phyloP scores from a whole-genome alignment of 2,113 vertebrate genomes.

The Gadus macrocephalus region DNA sequence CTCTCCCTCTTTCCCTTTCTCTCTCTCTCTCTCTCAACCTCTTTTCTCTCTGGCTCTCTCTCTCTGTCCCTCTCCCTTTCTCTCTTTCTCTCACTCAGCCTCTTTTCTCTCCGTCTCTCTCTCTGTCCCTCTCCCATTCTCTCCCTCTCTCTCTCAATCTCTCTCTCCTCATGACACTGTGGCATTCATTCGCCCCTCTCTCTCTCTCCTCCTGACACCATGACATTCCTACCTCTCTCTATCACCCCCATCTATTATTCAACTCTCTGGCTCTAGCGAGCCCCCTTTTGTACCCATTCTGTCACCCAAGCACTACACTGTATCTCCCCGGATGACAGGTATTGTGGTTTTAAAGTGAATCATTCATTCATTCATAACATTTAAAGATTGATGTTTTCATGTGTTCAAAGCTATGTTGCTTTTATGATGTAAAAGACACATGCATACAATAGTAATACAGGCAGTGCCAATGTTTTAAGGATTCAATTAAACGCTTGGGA shows the following conservation, averaged over 20 bases:
- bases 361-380: too few species aligned
- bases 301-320: conserved; percentile 44
- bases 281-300: conserved; percentile 43
- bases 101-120: conserved; percentile 5
- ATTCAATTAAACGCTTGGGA: too few species aligned
- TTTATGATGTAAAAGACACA: too few species aligned
- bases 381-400: too few species aligned
- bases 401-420: too few species aligned
- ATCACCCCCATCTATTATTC: conserved; percentile 47
- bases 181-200: conserved; percentile 11
- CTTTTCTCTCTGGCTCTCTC: conserved; percentile 12
- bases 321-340: neutral
- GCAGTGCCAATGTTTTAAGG: too few species aligned
- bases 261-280: conserved; percentile 30
- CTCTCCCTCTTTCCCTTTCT: neutral
- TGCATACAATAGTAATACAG: too few species aligned
- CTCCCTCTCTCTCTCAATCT: conserved; percentile 26
- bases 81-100: neutral
- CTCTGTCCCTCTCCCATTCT: conserved; percentile 30
- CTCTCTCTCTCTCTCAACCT: conserved; percentile 29
- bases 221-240: conserved; percentile 19
- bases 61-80: conserved; percentile 30
- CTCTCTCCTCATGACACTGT: too few species aligned
- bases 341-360: too few species aligned
- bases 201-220: too few species aligned